These are phyloP conservation scores for Cyanoramphus novaezelandiae DNA, from an alignment of 2,113 vertebrate genomes.

Conservation along the genomic window DNA sequence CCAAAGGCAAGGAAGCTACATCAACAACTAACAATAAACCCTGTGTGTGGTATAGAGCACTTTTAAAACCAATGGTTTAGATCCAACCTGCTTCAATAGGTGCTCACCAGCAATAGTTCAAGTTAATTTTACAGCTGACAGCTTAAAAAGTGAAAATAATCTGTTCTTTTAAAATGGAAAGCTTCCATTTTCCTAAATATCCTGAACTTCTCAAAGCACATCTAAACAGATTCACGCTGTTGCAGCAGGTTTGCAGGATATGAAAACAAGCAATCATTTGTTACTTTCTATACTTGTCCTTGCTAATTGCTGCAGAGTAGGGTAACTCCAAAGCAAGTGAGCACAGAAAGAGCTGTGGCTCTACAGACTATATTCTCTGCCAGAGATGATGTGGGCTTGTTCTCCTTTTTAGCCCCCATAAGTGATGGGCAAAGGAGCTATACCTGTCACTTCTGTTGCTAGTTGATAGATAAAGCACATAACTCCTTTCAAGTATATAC, in stretches of 20 bases:
- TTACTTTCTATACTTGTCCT: not conserved
- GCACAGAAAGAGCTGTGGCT: not conserved
- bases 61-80: not conserved
- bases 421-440: not conserved
- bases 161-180: not conserved
- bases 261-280: not conserved
- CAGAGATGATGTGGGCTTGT: not conserved
- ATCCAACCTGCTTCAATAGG: not conserved
- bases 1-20: not conserved
- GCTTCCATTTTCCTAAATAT: not conserved
- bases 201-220: not conserved
- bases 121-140: not conserved
- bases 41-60: not conserved
- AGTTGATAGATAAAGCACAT: not conserved
- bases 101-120: not conserved
- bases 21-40: not conserved
- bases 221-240: not conserved
- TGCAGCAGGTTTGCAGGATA: not conserved
- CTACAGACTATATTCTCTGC: not conserved
- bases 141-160: not conserved
- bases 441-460: not conserved
- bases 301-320: not conserved
- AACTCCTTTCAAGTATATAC: not conserved
- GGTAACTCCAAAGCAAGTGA: not conserved
- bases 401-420: not conserved